Evolutionary conservation across 2,888 invertebrate species (phyloP).

Genomic region (Drosophila vallismaia): DNA sequence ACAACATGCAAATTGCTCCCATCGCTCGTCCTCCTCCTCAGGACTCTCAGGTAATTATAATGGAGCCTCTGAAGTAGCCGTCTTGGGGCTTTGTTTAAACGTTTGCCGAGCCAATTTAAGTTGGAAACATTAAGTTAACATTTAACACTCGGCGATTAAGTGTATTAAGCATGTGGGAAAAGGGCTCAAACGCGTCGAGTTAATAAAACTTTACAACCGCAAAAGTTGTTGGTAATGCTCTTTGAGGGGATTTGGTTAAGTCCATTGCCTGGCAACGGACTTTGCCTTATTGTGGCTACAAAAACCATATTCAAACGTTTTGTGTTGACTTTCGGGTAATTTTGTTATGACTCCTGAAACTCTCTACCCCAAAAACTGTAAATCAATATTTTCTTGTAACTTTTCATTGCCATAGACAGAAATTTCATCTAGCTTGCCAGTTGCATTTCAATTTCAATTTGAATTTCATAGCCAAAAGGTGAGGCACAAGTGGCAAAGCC

Average conservation of each 20-base stretch:
- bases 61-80: slow-evolving; percentile 28
- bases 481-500: slow-evolving; percentile 21
- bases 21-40: slow-evolving; percentile 41
- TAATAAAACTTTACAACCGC: slow-evolving; percentile 37
- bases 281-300: not conserved
- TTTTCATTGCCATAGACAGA: slow-evolving; percentile 36
- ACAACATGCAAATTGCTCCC: slow-evolving; percentile 46
- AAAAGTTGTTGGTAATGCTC: slow-evolving; percentile 16
- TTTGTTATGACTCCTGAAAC: not conserved
- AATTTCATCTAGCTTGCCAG: slow-evolving; percentile 48
- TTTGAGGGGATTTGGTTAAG: slow-evolving; percentile 3
- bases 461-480: slow-evolving; percentile 27
- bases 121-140: slow-evolving; percentile 27
- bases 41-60: slow-evolving; percentile 54
- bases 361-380: slow-evolving; percentile 1
- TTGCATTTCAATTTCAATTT: slow-evolving; percentile 26
- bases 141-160: slow-evolving; percentile 34
- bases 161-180: slow-evolving; percentile 45
- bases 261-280: slow-evolving; percentile 1
- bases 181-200: slow-evolving; percentile 19
- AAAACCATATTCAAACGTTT: not conserved
- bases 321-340: not conserved
- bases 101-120: slow-evolving; percentile 23
- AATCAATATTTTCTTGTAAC: slow-evolving; percentile 22
- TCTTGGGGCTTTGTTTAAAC: slow-evolving; percentile 19